Conservation (phyloP, 2,797 vertebrate species). For the Leucoraja ocellata region DNA sequence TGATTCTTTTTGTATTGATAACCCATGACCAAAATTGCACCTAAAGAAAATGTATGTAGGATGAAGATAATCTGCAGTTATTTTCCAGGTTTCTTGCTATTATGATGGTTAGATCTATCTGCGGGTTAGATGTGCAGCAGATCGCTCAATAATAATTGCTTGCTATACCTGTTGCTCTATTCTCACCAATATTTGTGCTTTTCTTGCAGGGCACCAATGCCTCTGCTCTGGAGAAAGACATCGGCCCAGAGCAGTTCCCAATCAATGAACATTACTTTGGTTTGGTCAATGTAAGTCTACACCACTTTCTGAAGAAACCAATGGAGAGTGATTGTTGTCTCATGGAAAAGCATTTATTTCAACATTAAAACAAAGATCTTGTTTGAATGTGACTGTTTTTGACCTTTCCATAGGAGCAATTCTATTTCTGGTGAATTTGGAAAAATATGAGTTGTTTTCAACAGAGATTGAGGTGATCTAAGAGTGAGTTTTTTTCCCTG, state of each 20-base stretch:
- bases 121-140: background rate
- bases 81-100: background rate
- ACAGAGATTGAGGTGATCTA: background rate
- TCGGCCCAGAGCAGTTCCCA: constrained; percentile 76
- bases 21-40: background rate
- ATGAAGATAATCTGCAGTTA: background rate
- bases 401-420: no score
- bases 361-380: background rate
- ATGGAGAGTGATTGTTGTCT: background rate
- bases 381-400: background rate
- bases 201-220: constrained; percentile 71
- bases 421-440: background rate
- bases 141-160: background rate
- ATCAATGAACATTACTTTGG: constrained; percentile 81
- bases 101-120: background rate
- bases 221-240: constrained; percentile 82
- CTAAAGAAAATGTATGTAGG: background rate
- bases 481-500: background rate
- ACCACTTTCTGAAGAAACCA: background rate
- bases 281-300: constrained; percentile 71
- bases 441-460: background rate
- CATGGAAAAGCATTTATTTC: background rate
- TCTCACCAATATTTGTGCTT: constrained; percentile 37
- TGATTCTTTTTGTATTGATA: background rate
- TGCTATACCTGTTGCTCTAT: background rate